A percentile compares a stretch with the other conserved stretches of the same genome.
Evolutionary conservation across 2,797 vertebrate genomes (phyloP).

Genomic region (Ceyx erithaca): DNA sequence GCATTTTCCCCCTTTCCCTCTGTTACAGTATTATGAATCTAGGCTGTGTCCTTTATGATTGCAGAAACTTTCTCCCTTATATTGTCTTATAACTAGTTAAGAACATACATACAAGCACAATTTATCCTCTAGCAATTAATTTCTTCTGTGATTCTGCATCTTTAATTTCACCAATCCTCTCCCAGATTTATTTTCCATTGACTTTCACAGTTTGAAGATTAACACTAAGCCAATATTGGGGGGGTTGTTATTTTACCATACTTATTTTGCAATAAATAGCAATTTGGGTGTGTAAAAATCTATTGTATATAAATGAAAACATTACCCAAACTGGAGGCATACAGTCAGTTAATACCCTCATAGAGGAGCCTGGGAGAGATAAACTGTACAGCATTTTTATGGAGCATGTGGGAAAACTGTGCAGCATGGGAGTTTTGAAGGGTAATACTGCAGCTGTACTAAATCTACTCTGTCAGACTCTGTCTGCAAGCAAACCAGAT

Average conservation of each 20-base stretch:
- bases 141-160: conserved; percentile 45
- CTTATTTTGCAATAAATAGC: conserved; percentile 47
- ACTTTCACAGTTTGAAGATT: conserved; percentile 63
- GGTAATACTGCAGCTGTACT: conserved; percentile 74
- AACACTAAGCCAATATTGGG: conserved; percentile 53
- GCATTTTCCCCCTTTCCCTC: conserved; percentile 6
- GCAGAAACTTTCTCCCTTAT: background rate
- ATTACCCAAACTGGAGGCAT: conserved; percentile 51
- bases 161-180: conserved; percentile 53
- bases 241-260: conserved; percentile 49
- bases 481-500: conserved; percentile 63
- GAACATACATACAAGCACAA: conserved; percentile 8
- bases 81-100: conserved; percentile 39
- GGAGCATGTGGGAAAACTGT: conserved; percentile 70
- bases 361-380: conserved; percentile 53
- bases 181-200: conserved; percentile 50
- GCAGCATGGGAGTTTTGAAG: conserved; percentile 68
- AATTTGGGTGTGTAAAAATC: conserved; percentile 24
- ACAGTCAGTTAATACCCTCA: conserved; percentile 51
- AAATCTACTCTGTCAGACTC: conserved; percentile 73
- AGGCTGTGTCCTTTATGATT: conserved; percentile 29
- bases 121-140: conserved; percentile 6
- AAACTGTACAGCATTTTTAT: conserved; percentile 69
- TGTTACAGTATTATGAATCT: conserved; percentile 14
- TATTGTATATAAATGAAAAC: conserved; percentile 58